Evolutionary conservation across 2,888 invertebrate species (phyloP).

Genomic region (Hybos culiciformis): DNA sequence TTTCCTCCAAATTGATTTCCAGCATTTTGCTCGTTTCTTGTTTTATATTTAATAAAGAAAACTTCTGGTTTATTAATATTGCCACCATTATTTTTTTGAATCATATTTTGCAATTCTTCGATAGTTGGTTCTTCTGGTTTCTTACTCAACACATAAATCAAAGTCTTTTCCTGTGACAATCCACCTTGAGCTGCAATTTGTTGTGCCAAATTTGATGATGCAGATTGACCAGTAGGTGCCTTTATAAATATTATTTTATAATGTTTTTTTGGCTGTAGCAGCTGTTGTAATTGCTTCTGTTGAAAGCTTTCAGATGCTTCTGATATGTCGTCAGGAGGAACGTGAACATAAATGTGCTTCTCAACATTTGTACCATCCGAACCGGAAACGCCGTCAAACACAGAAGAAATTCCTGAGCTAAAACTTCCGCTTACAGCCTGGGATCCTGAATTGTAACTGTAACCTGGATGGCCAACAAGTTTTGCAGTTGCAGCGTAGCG

Average conservation of each 20-base stretch:
- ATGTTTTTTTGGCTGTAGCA: slow-evolving; percentile 49
- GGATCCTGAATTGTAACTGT: neutral
- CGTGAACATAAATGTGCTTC: slow-evolving; percentile 78
- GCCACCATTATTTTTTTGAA: slow-evolving; percentile 36
- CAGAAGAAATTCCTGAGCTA: slow-evolving; percentile 7
- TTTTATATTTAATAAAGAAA: slow-evolving; percentile 58
- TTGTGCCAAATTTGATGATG: slow-evolving; percentile 46
- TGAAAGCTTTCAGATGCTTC: slow-evolving; percentile 49
- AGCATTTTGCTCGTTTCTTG: slow-evolving; percentile 33
- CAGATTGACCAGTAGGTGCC: slow-evolving; percentile 42
- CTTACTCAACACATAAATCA: slow-evolving; percentile 55
- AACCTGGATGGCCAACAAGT: slow-evolving; percentile 3
- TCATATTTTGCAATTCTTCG: slow-evolving; percentile 45
- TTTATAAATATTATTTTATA: slow-evolving; percentile 65
- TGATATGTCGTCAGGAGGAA: slow-evolving; percentile 70
- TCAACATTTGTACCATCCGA: slow-evolving; percentile 44
- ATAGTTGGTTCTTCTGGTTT: slow-evolving; percentile 53
- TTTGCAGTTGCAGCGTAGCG: neutral
- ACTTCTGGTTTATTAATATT: slow-evolving; percentile 57
- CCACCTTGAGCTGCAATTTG: slow-evolving; percentile 40
- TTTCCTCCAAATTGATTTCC: neutral
- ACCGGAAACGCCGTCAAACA: slow-evolving; percentile 13
- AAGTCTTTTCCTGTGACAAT: slow-evolving; percentile 53
- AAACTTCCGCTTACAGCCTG: neutral
- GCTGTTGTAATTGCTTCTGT: slow-evolving; percentile 46